These are phyloP conservation scores for Chymomyza fuscimana DNA, from an alignment of 2,888 invertebrate genomes.

Conservation along the genomic window DNA sequence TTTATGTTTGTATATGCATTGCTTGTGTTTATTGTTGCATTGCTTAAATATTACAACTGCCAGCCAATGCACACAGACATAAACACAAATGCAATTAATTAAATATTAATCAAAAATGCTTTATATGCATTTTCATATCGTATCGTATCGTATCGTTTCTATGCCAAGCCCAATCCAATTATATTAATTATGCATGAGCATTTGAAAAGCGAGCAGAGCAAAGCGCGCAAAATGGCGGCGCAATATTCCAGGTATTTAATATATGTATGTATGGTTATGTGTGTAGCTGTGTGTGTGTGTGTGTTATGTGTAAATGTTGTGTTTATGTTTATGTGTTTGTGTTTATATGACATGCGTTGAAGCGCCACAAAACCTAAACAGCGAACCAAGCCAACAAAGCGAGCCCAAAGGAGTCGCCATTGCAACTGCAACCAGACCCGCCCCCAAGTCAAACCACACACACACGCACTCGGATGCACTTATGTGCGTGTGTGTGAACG, in stretches of 20 bases:
- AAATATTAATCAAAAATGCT: conserved; percentile 51
- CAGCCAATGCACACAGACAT: background rate
- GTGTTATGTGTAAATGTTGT: conserved; percentile 13
- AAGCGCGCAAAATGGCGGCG: background rate
- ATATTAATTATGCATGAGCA: conserved; percentile 57
- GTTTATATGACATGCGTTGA: conserved; percentile 41
- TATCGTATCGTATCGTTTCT: background rate
- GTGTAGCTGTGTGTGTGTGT: conserved; percentile 19
- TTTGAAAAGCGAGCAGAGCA: background rate
- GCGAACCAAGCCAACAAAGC: conserved; percentile 24
- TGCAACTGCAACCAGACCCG: background rate
- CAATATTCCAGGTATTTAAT: conserved; percentile 24
- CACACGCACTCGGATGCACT: background rate
- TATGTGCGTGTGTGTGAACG: background rate
- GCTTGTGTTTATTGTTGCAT: background rate
- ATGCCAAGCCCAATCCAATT: conserved; percentile 56
- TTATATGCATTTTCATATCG: background rate
- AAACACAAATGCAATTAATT: conserved; percentile 51
- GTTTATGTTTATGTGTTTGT: conserved; percentile 18
- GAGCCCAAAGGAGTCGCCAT: background rate
- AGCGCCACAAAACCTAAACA: conserved; percentile 26
- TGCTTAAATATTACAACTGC: background rate
- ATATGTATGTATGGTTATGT: conserved; percentile 19
- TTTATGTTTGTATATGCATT: background rate
- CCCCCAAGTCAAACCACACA: background rate